Evolutionary conservation across 2,888 invertebrate species (phyloP), one percentile per base, ranked within the genome.

Genomic region (Lamellibrachia satsuma): DNA sequence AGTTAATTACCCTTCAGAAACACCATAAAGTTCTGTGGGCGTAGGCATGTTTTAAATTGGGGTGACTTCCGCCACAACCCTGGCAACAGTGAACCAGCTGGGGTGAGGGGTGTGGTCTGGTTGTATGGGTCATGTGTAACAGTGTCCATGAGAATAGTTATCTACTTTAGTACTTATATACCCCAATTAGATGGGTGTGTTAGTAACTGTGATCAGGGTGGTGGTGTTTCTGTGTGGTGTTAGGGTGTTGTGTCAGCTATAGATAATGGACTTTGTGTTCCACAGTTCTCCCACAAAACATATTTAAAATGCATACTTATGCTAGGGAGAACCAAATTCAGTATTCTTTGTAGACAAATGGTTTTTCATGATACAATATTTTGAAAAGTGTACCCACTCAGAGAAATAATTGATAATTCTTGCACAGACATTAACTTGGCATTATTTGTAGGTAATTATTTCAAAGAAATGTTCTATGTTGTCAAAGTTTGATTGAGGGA

Each of bases 161-260:
- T 75, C 75, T 75, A 22, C 75, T 75, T 75, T 15, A 75, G 75
- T 75, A 60, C 75, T 22, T 75, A n/a, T 75, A 6, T n/a, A 75
- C 75, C 75, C 75, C n/a, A 75, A 75, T 75, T 75, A 75, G 22
- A 75, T 75, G 75, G 75, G 75, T 75, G 75, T 75, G 75, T 75
- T 75, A 22, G 75, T 22, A 75, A 75, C 75, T 75, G 75, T 75
- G n/a, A 75, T 75, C 75, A 75, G 75, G 22, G 75, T 22, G 75
- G 39, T 6, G 22, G 75, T n/a, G 6, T 75, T 75, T 75, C n/a
- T 75, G 55, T 75, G 22, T 75, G 75, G n/a, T 75, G 15, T 75
- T 75, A 75, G 75, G 75, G 75, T 75, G 75, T 15, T 22, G 75
- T 22, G 75, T 75, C 75, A 22, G 6, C 6, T 15, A 22, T 75